Evolutionary conservation across 2,113 vertebrate genomes (phyloP).

Genomic region (Ceratotherium simum): DNA sequence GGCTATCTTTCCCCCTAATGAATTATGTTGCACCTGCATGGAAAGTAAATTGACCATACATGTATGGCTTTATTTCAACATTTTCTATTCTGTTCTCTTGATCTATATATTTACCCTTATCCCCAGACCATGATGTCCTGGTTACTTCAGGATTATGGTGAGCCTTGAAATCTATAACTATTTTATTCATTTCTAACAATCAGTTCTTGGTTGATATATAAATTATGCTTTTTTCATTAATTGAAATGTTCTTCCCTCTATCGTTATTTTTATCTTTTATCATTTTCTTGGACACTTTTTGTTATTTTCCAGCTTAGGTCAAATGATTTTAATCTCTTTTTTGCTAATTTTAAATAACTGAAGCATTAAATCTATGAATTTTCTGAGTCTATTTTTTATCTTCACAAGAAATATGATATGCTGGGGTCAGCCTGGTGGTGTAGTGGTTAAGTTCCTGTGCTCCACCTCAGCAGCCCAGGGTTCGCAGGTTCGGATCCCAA

Average conservation of each 20-base stretch:
- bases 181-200: not conserved
- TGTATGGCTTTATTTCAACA: not conserved
- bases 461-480: no score
- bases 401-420: not conserved
- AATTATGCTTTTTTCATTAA: not conserved
- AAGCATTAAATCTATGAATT: not conserved
- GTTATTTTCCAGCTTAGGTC: not conserved
- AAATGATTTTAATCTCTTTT: not conserved
- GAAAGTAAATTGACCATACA: not conserved
- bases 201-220: not conserved
- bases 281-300: not conserved
- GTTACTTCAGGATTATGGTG: not conserved
- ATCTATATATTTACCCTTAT: not conserved
- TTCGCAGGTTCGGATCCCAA: no score
- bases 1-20: not conserved
- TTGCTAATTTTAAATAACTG: not conserved
- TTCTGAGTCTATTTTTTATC: not conserved
- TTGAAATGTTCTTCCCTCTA: not conserved
- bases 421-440: no score
- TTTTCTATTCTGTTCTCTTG: not conserved
- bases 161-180: not conserved
- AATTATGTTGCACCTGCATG: not conserved
- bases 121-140: not conserved
- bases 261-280: not conserved
- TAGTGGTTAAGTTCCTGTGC: no score